Evolutionary conservation across 2,797 vertebrate species (phyloP).

Genomic region (Holocentrus rufus): DNA sequence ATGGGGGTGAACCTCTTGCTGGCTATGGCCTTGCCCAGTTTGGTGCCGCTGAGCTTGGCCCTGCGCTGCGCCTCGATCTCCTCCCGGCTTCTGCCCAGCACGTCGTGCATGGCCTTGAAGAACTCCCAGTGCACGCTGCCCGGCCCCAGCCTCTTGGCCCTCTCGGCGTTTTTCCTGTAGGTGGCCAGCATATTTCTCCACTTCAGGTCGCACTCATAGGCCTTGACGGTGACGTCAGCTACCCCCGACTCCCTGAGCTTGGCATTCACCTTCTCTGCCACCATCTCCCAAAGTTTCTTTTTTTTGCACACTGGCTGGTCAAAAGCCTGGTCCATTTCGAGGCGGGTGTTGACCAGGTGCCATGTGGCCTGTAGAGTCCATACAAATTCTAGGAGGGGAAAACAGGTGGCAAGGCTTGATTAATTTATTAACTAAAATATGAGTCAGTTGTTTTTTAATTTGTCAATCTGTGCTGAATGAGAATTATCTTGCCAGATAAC

Average conservation of each 20-base stretch:
- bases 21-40: constrained; percentile 76
- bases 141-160: constrained; percentile 76
- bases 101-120: constrained; percentile 81
- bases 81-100: constrained; percentile 80
- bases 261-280: constrained; percentile 78
- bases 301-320: constrained; percentile 85
- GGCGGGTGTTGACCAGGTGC: constrained; percentile 79
- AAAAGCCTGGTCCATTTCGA: constrained; percentile 84
- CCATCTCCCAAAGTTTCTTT: constrained; percentile 84
- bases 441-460: too few species aligned
- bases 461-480: background rate
- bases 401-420: background rate
- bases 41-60: constrained; percentile 72
- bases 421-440: too few species aligned
- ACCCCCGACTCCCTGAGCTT: constrained; percentile 73
- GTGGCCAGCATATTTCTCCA: constrained; percentile 86
- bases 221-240: constrained; percentile 71
- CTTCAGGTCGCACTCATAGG: constrained; percentile 85
- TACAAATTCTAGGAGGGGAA: constrained; percentile 76
- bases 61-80: constrained; percentile 78
- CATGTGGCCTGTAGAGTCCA: constrained; percentile 85
- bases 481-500: background rate
- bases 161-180: constrained; percentile 82
- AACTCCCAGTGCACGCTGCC: constrained; percentile 85
- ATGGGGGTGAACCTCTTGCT: constrained; percentile 83